Evolutionary conservation across 2,797 vertebrate species (phyloP), one percentile per base, ranked within the genome.

Genomic region (Anolis apletophallus): DNA sequence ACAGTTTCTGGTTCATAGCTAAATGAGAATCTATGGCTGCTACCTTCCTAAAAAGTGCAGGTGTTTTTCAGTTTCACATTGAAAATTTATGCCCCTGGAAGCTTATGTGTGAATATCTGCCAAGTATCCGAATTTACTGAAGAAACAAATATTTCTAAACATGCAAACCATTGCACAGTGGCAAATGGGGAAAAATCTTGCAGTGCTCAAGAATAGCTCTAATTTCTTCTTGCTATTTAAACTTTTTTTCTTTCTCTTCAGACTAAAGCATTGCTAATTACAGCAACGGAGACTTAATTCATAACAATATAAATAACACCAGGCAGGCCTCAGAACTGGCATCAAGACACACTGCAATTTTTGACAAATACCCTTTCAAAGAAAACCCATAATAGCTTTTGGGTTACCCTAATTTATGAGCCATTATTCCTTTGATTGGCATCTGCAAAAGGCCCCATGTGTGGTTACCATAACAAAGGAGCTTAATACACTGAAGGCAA

Each of bases 221-320:
- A 40, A 90, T 88, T 93, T 91, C 34, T 86, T 57, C 11, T 78
- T 90, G 88, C 88, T 90, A 88, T 89, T 79, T 85, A 67, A 40
- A 40, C 0, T 55, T 74, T 89, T 32, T 82, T 69, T 34, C 52
- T 84, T 83, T n/a, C 21, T 57, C 34, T 11, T 3, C 29, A 67
- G 40, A 78, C 36, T 86, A 85, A 87, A 91, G 11, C 52, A 61
- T 84, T 68, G 78, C 82, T 87, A 80, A 81, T 89, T 89, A 83
- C 55, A 85, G 76, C 3, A 26, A 84, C 68, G 88, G 36, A 69
- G 90, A 74, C 57, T 92, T 87, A 88, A 91, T 91, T 89, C 67
- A 64, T 80, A 90, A 76, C 78, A 83, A 55, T 81, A 54, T 77
- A 61, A 93, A 87, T 54, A 88, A 85, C 69, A 81, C 50, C 80